Conservation (phyloP, 2,113 vertebrate genomes). For the Pungitius pungitius region DNA sequence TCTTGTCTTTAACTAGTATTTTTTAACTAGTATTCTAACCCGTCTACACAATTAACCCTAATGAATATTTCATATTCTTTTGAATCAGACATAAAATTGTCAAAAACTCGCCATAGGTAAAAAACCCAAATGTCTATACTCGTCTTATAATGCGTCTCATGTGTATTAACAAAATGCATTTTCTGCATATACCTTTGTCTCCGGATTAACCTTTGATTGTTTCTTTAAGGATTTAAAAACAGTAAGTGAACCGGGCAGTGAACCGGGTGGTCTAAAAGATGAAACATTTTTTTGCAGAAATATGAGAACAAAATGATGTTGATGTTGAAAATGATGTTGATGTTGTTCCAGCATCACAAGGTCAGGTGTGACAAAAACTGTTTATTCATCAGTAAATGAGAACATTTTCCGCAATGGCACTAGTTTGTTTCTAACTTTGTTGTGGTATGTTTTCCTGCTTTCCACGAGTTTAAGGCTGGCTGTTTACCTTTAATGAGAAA, state of each 20-base stretch:
- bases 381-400: background rate
- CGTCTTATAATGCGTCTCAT: background rate
- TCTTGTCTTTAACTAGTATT: background rate
- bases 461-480: constrained; percentile 23
- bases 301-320: background rate
- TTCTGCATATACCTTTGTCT: background rate
- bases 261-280: background rate
- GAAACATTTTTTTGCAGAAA: background rate
- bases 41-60: background rate
- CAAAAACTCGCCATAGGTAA: background rate
- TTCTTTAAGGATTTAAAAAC: too few relatives aligned
- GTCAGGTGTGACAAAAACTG: background rate
- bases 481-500: constrained; percentile 65
- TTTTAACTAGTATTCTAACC: background rate
- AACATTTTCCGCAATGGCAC: background rate
- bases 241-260: background rate
- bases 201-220: background rate
- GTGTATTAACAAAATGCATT: background rate
- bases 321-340: too few relatives aligned
- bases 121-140: background rate
- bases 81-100: background rate
- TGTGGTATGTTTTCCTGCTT: constrained; percentile 23
- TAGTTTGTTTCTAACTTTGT: constrained; percentile 35
- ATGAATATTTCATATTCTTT: too few relatives aligned
- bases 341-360: background rate